Base-by-base conservation (phyloP, 1,140 invertebrate genomes). In the Epicauta chinensis region DNA sequence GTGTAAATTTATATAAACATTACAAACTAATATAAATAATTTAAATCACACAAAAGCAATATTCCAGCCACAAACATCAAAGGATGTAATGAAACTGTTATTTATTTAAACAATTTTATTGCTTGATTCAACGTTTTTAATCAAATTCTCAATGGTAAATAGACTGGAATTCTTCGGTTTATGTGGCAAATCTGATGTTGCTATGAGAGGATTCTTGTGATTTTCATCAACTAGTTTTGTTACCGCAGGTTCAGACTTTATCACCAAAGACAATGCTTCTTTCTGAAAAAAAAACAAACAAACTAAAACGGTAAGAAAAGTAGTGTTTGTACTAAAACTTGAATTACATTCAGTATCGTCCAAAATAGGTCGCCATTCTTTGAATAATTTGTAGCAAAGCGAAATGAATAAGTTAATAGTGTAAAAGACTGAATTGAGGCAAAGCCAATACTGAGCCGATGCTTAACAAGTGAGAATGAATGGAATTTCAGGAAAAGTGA, bases 111-210 rank as follows among this genome's bases (percentile, higher is more conserved):
- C 60, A 61, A 51, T 57, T 60, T 60, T 61, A 58, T 61, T 48
- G 42, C 53, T 53, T 12, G 48, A 53, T 37, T 52, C 48, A 17
- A 43, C 34, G 51, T 61, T 60, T 62, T 67, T 67, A 44, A 67
- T 67, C 56, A 67, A 57, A 62, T 67, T 66, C 41, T 67, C 65
- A 41, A 67, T 67, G 43, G 64, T 67, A 61, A 67, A 67, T 51
- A 64, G 47, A 57, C 53, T 64, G 46, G 65, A 66, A 57, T 67
- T 67, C 58, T 64, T 64, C 39, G 45, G 47, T 52, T 56, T 61
- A 29, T 43, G 54, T 40, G 40, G 12, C 14, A 54, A 47, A 45
- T 59, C 51, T 23, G 34, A 14, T 9, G 16, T 29, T 16, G 0
- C 16, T 38, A 9, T 38, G 31, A 10, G 32, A 30, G 16, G 11